Percentiles rank a stretch among this genome's conserved stretches.
Evolutionary conservation across 1,140 invertebrate genomes (phyloP).

Genomic region (Orussus abietinus): DNA sequence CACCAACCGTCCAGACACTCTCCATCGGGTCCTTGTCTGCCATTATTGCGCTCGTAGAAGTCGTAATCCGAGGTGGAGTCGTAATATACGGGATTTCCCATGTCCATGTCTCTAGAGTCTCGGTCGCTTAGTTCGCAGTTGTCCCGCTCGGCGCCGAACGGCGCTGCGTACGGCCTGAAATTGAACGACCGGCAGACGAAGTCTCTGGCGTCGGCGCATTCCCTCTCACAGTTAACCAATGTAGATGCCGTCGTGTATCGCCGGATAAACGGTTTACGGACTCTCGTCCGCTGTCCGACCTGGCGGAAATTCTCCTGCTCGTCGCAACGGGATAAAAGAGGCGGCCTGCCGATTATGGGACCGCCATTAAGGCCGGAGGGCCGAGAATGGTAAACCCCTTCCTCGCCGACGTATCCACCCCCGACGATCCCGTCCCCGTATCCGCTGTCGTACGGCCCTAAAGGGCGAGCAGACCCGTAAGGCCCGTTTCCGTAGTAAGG

Average conservation of each 20-base stretch:
- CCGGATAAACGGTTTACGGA: conserved; percentile 74
- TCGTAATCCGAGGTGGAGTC: conserved; percentile 80
- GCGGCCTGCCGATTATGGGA: conserved; percentile 47
- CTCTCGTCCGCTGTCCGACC: conserved; percentile 68
- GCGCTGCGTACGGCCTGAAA: conserved; percentile 62
- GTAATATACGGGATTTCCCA: conserved; percentile 79
- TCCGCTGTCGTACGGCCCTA: conserved; percentile 33
- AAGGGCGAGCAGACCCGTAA: conserved; percentile 32
- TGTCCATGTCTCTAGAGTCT: conserved; percentile 77
- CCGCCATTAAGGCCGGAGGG: conserved; percentile 43
- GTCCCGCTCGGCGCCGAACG: conserved; percentile 67
- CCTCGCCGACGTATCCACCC: conserved; percentile 47
- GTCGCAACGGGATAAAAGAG: conserved; percentile 63
- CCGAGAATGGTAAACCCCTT: conserved; percentile 42
- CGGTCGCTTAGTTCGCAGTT: conserved; percentile 88
- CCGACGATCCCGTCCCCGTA: conserved; percentile 41
- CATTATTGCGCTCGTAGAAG: conserved; percentile 77
- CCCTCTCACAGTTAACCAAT: conserved; percentile 73
- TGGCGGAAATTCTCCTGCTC: conserved; percentile 77
- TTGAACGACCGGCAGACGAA: conserved; percentile 86
- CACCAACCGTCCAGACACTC: conserved; percentile 78
- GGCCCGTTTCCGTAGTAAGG: conserved; percentile 32
- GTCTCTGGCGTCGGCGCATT: conserved; percentile 77
- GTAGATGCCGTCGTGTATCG: conserved; percentile 69
- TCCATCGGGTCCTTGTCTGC: conserved; percentile 62